A percentile compares a stretch with the other conserved stretches of the same genome.
Conservation (phyloP, 2,113 vertebrate species). For the Crotalus helleri region DNA sequence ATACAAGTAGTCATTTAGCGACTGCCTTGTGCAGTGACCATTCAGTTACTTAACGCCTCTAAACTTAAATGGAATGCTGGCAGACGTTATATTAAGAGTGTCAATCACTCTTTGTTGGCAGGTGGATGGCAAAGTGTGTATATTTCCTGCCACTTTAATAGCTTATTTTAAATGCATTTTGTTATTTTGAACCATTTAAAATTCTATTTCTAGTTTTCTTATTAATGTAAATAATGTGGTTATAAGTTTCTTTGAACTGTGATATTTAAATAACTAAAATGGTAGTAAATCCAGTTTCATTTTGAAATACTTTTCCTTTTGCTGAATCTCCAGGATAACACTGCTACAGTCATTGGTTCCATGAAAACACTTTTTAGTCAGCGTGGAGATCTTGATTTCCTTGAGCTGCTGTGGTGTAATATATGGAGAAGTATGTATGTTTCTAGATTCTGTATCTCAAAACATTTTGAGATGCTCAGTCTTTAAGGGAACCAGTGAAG, state of each 20-base stretch:
- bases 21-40: background rate
- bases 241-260: background rate
- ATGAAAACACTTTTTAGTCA: constrained; percentile 77
- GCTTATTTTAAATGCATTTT: background rate
- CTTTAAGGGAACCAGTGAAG: background rate
- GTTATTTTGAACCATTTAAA: background rate
- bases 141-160: background rate
- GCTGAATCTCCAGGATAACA: constrained; percentile 68
- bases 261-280: background rate
- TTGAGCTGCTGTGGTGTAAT: constrained; percentile 89
- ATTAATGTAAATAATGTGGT: background rate
- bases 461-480: background rate
- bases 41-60: background rate
- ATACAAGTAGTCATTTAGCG: background rate
- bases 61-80: background rate
- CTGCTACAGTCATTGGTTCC: constrained; percentile 65
- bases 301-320: constrained; percentile 26
- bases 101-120: background rate
- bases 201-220: background rate
- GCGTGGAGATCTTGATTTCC: constrained; percentile 89
- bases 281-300: background rate
- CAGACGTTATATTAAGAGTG: background rate
- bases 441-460: background rate
- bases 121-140: background rate
- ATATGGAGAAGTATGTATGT: constrained; percentile 83